A percentile compares a stretch with the other conserved stretches of the same genome.
These are phyloP conservation scores for Chromobotia macracanthus DNA, from an alignment of 2,797 vertebrate genomes.

Conservation along the genomic window DNA sequence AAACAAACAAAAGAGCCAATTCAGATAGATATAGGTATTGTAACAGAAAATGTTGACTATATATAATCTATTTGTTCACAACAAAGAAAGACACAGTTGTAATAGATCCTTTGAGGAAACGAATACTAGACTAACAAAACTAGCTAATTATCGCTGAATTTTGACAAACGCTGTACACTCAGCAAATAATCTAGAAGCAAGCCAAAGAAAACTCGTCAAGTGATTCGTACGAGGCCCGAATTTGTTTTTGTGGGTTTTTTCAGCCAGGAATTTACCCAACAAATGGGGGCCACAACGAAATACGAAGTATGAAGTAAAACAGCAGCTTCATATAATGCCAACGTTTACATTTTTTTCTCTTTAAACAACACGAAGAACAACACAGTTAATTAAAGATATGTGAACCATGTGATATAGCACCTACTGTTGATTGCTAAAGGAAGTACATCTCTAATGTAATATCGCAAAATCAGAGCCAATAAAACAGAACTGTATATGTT, in stretches of 20 bases:
- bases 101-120: constrained; percentile 99
- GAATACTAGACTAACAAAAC: constrained; percentile 99
- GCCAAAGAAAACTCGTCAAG: constrained; percentile 79
- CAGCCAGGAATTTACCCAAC: constrained; percentile 69
- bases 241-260: constrained; percentile 70
- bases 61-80: constrained; percentile 99
- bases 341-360: constrained; percentile 81
- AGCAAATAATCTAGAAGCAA: constrained; percentile 92
- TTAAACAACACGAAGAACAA: constrained; percentile 93
- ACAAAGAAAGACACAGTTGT: constrained; percentile 98
- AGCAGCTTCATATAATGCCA: constrained; percentile 87
- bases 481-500: constrained; percentile 83
- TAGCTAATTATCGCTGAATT: constrained; percentile 99
- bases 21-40: constrained; percentile 97
- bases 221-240: constrained; percentile 80
- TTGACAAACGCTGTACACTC: constrained; percentile 99
- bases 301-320: constrained; percentile 73
- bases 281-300: constrained; percentile 76
- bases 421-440: constrained; percentile 99
- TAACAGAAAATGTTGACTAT: constrained; percentile 99
- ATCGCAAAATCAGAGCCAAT: constrained; percentile 79
- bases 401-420: constrained; percentile 99
- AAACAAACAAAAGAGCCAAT: constrained; percentile 99
- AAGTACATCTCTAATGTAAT: constrained; percentile 90
- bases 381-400: constrained; percentile 99